phyloP scores from a whole-genome alignment of 92 coral and sea anemone genomes.

The Palythoa caribaeorum region DNA sequence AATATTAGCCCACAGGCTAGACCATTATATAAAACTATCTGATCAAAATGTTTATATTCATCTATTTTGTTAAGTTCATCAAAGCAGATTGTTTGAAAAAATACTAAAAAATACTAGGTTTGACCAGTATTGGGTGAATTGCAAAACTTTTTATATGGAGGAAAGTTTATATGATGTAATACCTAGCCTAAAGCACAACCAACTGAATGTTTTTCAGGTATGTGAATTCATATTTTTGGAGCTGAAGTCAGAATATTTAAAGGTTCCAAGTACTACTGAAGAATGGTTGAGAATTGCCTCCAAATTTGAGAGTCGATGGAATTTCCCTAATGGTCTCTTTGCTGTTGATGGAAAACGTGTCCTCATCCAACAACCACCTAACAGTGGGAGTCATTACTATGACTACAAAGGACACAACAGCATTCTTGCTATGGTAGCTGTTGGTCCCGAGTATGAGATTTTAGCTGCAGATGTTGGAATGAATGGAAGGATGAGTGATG shows the following conservation, averaged over 20 bases:
- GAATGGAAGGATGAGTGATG: slow-evolving; percentile 57
- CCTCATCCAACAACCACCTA: slow-evolving; percentile 62
- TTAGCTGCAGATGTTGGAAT: slow-evolving; percentile 63
- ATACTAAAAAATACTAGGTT: not conserved
- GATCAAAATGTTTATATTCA: not conserved
- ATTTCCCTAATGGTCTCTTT: slow-evolving; percentile 58
- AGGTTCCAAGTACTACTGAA: slow-evolving; percentile 41
- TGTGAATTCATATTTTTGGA: slow-evolving; percentile 32
- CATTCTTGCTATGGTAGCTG: slow-evolving; percentile 50
- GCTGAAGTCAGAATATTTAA: slow-evolving; percentile 19
- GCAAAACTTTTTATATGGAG: not conserved
- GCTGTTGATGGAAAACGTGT: slow-evolving; percentile 59
- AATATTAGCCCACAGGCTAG: not conserved
- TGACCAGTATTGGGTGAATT: not conserved
- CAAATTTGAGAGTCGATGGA: slow-evolving; percentile 55
- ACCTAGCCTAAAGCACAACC: not conserved
- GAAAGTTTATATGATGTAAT: not conserved
- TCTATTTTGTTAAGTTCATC: not conserved
- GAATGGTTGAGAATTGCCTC: slow-evolving; percentile 45
- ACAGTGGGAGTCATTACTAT: slow-evolving; percentile 53
- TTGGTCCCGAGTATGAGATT: slow-evolving; percentile 64
- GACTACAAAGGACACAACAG: slow-evolving; percentile 59
- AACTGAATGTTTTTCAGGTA: slow-evolving; percentile 15
- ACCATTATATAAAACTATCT: not conserved
- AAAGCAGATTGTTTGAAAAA: not conserved